phyloP scores from a whole-genome alignment of 2,797 vertebrate genomes.

The Carcharodon carcharias region DNA sequence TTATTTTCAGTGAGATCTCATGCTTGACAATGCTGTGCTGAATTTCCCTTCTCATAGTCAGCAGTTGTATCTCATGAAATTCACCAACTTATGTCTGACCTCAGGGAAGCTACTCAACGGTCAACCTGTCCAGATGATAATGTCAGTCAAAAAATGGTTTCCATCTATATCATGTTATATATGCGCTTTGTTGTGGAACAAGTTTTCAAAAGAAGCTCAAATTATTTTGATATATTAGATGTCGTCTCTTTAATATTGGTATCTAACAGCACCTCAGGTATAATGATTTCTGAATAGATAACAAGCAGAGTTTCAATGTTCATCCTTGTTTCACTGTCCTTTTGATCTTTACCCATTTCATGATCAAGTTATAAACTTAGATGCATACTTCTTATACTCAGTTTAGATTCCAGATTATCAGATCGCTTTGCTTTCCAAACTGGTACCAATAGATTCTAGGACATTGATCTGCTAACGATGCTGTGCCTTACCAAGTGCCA shows the following conservation, averaged over 20 bases:
- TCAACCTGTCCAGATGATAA: background rate
- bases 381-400: background rate
- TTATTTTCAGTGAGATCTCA: constrained; percentile 14
- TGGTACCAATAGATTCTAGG: background rate
- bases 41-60: background rate
- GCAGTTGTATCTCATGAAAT: background rate
- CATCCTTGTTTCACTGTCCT: background rate
- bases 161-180: background rate
- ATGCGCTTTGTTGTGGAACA: background rate
- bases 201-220: background rate
- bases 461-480: background rate
- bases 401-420: background rate
- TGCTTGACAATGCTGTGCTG: background rate
- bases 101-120: background rate
- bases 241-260: background rate
- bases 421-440: background rate
- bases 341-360: background rate
- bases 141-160: background rate
- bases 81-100: background rate
- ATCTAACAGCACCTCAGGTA: background rate
- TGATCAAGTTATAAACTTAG: background rate
- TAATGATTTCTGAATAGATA: background rate
- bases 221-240: background rate
- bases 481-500: background rate
- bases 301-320: background rate